Base-by-base conservation (phyloP, 2,888 invertebrate genomes). In the Drosophila paramelanica region DNA sequence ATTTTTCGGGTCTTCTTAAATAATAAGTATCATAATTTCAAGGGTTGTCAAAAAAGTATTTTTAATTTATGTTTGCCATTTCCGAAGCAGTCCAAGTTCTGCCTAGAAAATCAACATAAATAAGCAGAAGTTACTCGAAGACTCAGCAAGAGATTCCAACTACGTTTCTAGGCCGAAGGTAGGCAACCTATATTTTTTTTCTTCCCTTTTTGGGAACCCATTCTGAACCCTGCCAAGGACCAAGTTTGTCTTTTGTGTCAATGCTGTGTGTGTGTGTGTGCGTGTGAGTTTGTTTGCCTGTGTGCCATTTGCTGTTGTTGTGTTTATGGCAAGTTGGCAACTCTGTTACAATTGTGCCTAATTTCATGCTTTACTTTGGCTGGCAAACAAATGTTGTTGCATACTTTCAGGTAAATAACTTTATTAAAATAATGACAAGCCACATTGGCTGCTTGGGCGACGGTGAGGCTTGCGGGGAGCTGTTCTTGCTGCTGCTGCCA, bases 391-490 rank as follows among this genome's bases (percentile, higher is more conserved):
- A 84, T 88, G 77, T 78, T 88, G 84, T 73, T 88, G 79, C 81
- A 69, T 87, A 83, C 85, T 87, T 86, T 86, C 88, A 85, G 85
- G 85, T 88, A 85, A 85, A 85, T 85, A 88, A 85, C 84, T 85
- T 85, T 85, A 85, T 85, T 85, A 88, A 85, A 86, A 88, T 88
- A 87, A 87, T 84, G 89, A 88, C 81, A 85, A 79, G 80, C 85
- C 75, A 56, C 65, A 64, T 36, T 23, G 52, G 38, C 53, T 46
- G 66, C 20, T 66, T 47, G 36, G 47, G 23, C 36, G 45, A 33
- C 33, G 23, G 17, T 27, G 53, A 55, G 36, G 50, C 45, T 61
- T 52, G 41, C 25, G 45, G 50, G 25, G 8, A 31, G 4, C 23
- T 31, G 8, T 10, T 31, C 3, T 8, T 31, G 8, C 38, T 31